phyloP scores from a whole-genome alignment of 2,113 vertebrate genomes.

The Hiodon tergisus region DNA sequence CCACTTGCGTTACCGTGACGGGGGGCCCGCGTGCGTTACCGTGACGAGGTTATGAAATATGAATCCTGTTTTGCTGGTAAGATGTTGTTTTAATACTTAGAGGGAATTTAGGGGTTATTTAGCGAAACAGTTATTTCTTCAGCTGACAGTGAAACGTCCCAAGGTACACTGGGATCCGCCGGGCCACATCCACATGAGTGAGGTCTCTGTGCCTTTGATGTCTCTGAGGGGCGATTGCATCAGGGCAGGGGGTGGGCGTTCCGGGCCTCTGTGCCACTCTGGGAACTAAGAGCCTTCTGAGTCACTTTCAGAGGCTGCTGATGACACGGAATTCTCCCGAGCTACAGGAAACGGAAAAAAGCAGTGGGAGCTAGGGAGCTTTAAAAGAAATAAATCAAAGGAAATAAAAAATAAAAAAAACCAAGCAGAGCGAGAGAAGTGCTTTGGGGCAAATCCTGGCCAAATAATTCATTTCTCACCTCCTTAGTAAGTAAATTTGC shows the following conservation, averaged over 20 bases:
- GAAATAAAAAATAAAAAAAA: conserved; percentile 45
- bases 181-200: no score
- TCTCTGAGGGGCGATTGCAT: no score
- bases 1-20: conserved; percentile 6
- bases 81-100: background rate
- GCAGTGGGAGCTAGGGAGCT: conserved; percentile 1
- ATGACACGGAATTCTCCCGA: conserved; percentile 43
- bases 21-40: background rate
- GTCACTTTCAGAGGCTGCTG: conserved; percentile 54
- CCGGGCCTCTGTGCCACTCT: background rate
- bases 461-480: conserved; percentile 74
- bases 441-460: conserved; percentile 62
- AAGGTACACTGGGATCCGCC: no score
- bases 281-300: conserved; percentile 26
- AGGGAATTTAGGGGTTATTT: no score
- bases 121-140: no score
- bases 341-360: conserved; percentile 22
- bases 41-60: background rate
- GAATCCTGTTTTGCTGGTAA: no score
- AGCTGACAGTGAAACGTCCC: no score
- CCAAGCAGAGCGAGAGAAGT: conserved; percentile 36
- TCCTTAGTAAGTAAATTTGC: conserved; percentile 72
- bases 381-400: conserved; percentile 55
- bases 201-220: no score
- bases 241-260: no score